Percentiles rank a stretch among this genome's conserved stretches.
Conservation (phyloP, 2,113 vertebrate genomes). For the Condylura cristata region DNA sequence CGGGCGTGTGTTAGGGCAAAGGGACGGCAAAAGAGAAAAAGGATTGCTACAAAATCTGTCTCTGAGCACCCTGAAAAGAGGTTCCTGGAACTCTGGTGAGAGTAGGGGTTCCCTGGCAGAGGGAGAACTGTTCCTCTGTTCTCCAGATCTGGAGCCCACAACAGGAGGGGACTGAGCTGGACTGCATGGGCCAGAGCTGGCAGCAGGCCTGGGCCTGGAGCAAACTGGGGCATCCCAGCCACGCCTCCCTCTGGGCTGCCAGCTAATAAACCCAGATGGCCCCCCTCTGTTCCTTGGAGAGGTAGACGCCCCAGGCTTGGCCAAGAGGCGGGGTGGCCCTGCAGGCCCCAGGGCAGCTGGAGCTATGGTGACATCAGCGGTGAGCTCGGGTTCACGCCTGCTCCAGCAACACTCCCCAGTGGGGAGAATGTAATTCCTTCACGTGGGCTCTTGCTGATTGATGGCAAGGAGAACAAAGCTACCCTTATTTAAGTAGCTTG, state of each 20-base stretch:
- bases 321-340: background rate
- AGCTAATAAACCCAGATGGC: background rate
- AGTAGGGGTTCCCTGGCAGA: background rate
- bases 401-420: background rate
- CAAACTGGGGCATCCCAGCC: background rate
- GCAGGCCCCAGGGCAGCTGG: rapidly evolving
- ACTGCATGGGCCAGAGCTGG: background rate
- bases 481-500: background rate
- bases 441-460: background rate
- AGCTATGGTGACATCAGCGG: background rate
- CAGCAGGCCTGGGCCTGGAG: background rate
- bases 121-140: background rate
- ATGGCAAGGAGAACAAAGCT: background rate
- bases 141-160: background rate
- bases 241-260: background rate
- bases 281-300: background rate
- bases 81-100: background rate
- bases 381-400: background rate
- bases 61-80: background rate
- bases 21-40: background rate
- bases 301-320: background rate
- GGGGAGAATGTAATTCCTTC: background rate
- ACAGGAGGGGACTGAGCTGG: background rate
- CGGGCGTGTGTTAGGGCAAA: background rate
- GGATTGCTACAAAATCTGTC: background rate